Percentiles rank a stretch among this genome's conserved stretches.
Conservation (phyloP, 2,888 invertebrate species). For the Drosophila nigricruria region DNA sequence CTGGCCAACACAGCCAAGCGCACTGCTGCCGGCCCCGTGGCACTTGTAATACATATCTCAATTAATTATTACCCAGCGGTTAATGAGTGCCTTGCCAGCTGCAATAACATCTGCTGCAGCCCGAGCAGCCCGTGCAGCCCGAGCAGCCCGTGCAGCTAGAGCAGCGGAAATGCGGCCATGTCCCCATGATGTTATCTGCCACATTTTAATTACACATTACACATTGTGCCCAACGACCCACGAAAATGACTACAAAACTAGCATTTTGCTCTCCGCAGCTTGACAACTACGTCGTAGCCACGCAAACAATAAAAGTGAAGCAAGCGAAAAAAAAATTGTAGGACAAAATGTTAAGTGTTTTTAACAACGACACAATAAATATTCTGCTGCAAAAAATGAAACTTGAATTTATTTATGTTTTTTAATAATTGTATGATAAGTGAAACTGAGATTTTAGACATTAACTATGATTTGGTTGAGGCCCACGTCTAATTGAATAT, state of each 20-base stretch:
- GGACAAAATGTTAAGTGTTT: not conserved
- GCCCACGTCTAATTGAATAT: too few relatives aligned
- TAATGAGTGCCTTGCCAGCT: constrained; percentile 55
- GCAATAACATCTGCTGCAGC: constrained; percentile 33
- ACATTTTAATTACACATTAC: constrained; percentile 79
- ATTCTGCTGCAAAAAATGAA: not conserved
- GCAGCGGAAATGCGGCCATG: constrained; percentile 45
- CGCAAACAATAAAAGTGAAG: constrained; percentile 17
- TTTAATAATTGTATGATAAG: too few relatives aligned
- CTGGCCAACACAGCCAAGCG: constrained; percentile 14
- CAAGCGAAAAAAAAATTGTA: not conserved
- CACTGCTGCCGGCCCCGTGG: constrained; percentile 23
- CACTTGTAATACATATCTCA: constrained; percentile 74
- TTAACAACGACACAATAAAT: not conserved
- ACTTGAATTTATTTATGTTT: not conserved
- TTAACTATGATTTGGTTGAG: too few relatives aligned
- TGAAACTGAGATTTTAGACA: too few relatives aligned
- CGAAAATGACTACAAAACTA: constrained; percentile 60
- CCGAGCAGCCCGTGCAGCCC: not conserved
- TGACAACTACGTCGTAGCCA: constrained; percentile 38
- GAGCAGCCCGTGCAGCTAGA: constrained; percentile 2
- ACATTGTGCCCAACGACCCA: constrained; percentile 45
- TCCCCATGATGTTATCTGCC: constrained; percentile 65
- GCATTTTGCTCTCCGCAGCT: constrained; percentile 60
- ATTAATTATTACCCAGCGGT: constrained; percentile 82